phyloP scores from a whole-genome alignment of 2,797 vertebrate genomes.

The Pampus argenteus region DNA sequence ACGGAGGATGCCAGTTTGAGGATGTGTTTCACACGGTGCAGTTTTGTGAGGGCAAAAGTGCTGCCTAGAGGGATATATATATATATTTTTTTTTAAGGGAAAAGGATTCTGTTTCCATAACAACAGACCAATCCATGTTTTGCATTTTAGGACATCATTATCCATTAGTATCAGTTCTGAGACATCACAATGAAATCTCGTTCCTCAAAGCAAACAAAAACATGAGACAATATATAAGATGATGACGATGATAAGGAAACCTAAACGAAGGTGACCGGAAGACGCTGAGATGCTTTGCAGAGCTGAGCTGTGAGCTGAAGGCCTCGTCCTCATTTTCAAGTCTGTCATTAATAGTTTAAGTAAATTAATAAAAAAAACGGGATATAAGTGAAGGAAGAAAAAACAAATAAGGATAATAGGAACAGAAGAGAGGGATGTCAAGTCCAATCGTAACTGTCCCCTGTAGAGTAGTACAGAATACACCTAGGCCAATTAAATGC shows the following conservation, averaged over 20 bases:
- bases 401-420: background rate
- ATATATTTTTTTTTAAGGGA: slow-evolving; percentile 23
- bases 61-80: slow-evolving; percentile 36
- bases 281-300: no score
- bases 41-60: slow-evolving; percentile 13
- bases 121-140: slow-evolving; percentile 37
- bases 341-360: background rate
- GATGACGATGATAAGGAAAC: no score
- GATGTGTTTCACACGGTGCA: slow-evolving; percentile 13
- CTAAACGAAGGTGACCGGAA: no score
- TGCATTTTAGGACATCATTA: slow-evolving; percentile 32
- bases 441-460: background rate
- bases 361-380: background rate
- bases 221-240: no score
- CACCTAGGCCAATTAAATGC: slow-evolving; percentile 5
- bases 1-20: slow-evolving; percentile 5
- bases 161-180: slow-evolving; percentile 18
- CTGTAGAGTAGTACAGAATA: background rate
- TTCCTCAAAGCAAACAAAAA: background rate
- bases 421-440: background rate
- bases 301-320: no score
- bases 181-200: slow-evolving; percentile 2
- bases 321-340: background rate
- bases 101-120: slow-evolving; percentile 65
- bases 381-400: background rate